These are phyloP conservation scores for Thelaira solivaga DNA, from an alignment of 2,888 invertebrate species.

Conservation along the genomic window DNA sequence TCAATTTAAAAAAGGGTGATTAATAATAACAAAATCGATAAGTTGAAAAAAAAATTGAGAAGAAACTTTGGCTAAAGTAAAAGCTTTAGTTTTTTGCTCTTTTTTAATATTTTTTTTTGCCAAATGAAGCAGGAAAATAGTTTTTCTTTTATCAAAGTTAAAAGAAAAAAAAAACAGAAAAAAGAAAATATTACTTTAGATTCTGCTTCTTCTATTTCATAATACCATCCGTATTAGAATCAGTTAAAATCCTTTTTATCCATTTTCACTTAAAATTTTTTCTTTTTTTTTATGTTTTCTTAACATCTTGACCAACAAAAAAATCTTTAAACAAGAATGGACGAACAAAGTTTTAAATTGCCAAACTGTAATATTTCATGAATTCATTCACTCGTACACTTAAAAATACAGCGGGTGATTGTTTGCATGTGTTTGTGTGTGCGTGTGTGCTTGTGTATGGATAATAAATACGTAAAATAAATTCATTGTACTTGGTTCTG, in stretches of 20 bases:
- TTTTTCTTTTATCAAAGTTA: conserved; percentile 23
- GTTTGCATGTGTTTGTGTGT: not conserved
- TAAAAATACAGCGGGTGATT: not conserved
- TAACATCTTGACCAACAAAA: conserved; percentile 41
- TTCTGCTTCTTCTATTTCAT: conserved; percentile 12
- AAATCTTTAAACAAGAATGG: conserved; percentile 13
- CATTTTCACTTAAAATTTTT: conserved; percentile 29
- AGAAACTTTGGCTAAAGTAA: conserved; percentile 47
- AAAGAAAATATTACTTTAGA: conserved; percentile 5
- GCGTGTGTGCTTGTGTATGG: not conserved
- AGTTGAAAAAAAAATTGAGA: not conserved
- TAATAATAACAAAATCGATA: conserved; percentile 45
- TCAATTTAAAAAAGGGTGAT: conserved; percentile 38
- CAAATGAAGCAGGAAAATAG: conserved; percentile 59
- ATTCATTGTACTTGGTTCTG: conserved; percentile 33
- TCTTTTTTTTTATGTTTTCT: conserved; percentile 1
- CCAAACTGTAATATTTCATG: conserved; percentile 56
- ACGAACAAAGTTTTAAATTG: conserved; percentile 50
- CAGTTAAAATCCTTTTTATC: conserved; percentile 38
- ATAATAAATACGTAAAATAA: conserved; percentile 53
- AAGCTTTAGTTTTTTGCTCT: conserved; percentile 32
- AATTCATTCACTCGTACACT: conserved; percentile 36
- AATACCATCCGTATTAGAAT: conserved; percentile 34
- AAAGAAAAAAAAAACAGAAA: conserved; percentile 5
- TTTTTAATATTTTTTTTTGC: conserved; percentile 16